Conservation (phyloP, 2,113 vertebrate species). For the Pterocles orientalis region DNA sequence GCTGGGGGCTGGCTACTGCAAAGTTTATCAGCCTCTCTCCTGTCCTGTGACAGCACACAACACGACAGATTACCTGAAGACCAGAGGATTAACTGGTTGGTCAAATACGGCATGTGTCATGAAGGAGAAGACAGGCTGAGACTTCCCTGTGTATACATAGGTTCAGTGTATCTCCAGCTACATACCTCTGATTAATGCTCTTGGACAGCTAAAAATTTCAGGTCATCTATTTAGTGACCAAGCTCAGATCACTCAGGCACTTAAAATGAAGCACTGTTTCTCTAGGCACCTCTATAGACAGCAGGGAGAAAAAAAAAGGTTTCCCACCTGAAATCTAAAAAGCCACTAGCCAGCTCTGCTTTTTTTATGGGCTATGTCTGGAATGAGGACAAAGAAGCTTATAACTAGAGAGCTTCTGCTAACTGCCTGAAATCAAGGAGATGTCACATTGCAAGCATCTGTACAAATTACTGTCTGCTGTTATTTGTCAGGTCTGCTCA, state of each 20-base stretch:
- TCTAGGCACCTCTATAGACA: neutral
- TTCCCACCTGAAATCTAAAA: neutral
- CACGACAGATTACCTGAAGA: neutral
- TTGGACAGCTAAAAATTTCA: neutral
- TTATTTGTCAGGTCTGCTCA: conserved; percentile 21
- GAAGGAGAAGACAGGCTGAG: neutral
- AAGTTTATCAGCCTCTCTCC: neutral
- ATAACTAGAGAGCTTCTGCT: neutral
- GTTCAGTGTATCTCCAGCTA: neutral
- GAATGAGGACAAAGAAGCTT: conserved; percentile 26
- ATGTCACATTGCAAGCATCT: conserved; percentile 8
- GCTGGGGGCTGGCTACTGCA: neutral
- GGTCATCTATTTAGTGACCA: neutral
- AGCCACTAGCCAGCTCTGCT: neutral
- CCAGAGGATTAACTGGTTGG: neutral
- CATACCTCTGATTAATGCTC: neutral
- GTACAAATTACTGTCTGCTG: neutral
- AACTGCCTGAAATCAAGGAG: conserved; percentile 41
- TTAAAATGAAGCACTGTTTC: neutral
- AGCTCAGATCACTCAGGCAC: neutral
- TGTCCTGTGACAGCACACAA: neutral
- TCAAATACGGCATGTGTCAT: neutral
- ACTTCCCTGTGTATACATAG: neutral
- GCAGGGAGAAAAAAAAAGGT: neutral
- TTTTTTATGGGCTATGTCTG: conserved; percentile 5